Conservation (phyloP, 2,113 vertebrate genomes). For the Amblyopsis rosae region DNA sequence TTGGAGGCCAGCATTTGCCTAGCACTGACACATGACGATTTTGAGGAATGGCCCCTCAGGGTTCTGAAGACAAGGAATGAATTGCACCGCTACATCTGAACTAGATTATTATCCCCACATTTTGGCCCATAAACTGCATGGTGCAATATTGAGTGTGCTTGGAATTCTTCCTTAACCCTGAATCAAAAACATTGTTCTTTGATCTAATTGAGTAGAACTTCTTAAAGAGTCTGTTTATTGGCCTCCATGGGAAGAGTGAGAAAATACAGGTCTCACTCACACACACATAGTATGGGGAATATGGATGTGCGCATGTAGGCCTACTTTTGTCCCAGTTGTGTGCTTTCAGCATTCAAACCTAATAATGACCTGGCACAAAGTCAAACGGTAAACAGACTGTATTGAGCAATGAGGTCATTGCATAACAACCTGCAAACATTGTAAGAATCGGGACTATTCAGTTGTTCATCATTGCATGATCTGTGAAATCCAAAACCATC, state of each 20-base stretch:
- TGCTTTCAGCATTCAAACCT: too few species aligned
- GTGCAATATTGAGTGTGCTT: neutral
- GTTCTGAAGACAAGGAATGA: neutral
- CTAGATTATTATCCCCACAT: neutral
- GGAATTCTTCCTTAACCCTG: neutral
- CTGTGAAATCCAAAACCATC: conserved; percentile 9
- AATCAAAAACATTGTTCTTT: neutral
- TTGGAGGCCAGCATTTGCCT: conserved; percentile 8
- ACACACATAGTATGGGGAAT: too few species aligned
- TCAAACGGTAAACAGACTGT: too few species aligned
- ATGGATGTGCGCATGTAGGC: too few species aligned
- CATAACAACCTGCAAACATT: conserved; percentile 15
- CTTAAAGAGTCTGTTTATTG: neutral
- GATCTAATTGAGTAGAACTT: conserved; percentile 4
- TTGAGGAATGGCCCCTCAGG: neutral
- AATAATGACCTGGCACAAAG: too few species aligned
- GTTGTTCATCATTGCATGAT: neutral
- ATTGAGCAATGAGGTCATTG: too few species aligned
- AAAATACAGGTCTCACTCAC: neutral
- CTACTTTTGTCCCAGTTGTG: too few species aligned
- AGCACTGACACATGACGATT: neutral
- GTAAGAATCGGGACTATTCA: conserved; percentile 3
- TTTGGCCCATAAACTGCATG: neutral
- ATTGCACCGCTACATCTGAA: neutral
- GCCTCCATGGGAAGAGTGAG: neutral